These are phyloP conservation scores for Pristionchus fissidentatus DNA, from an alignment of 2,888 invertebrate genomes.

Conservation along the genomic window DNA sequence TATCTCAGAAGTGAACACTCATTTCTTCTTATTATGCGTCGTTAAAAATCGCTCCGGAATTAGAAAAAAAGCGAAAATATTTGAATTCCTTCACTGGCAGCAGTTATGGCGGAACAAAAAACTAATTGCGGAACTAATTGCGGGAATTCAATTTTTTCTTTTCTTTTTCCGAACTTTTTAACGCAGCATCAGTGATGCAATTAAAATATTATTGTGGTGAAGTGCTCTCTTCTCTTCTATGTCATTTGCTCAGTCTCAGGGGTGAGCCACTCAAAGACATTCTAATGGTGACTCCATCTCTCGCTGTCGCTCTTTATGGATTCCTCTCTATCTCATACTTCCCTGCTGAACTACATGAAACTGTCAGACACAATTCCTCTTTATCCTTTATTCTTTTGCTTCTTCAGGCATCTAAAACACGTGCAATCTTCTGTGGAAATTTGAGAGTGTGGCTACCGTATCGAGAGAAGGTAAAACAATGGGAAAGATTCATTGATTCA, in stretches of 20 bases:
- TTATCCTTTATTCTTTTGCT: not conserved
- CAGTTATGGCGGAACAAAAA: too few relatives aligned
- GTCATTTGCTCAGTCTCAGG: not conserved
- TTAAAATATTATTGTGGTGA: too few relatives aligned
- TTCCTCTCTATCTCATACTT: conserved; percentile 38
- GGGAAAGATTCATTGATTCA: not conserved
- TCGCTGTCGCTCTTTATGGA: conserved; percentile 35
- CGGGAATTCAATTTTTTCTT: too few relatives aligned
- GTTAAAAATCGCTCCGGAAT: too few relatives aligned
- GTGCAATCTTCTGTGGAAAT: conserved; percentile 40
- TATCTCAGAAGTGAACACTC: conserved; percentile 17
- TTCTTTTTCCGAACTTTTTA: too few relatives aligned
- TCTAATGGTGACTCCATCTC: conserved; percentile 18
- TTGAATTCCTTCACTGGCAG: too few relatives aligned
- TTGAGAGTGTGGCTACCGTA: conserved; percentile 16
- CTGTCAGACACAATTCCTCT: not conserved
- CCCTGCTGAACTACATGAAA: conserved; percentile 46
- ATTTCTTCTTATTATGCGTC: too few relatives aligned
- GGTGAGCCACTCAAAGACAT: conserved; percentile 23
- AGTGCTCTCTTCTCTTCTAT: not conserved
- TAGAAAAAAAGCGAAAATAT: too few relatives aligned
- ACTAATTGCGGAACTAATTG: too few relatives aligned
- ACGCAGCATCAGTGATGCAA: too few relatives aligned
- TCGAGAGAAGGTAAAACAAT: conserved; percentile 35
- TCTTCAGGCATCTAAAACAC: conserved; percentile 11